phyloP scores from a whole-genome alignment of 1,140 invertebrate species.

The Drosophila pallidifrons region DNA sequence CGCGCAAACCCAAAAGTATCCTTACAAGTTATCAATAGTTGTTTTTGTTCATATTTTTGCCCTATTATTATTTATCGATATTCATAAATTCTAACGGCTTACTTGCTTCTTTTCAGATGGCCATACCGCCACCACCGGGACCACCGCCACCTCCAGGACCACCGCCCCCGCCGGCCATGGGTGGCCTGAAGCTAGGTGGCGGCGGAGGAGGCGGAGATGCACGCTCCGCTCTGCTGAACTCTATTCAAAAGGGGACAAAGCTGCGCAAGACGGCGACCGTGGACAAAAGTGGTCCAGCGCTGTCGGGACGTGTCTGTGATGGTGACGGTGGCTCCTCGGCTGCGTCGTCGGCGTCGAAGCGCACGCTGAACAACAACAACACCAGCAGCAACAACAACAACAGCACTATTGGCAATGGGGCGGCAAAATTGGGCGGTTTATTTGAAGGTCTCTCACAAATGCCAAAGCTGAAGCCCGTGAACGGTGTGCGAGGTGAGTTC shows the following conservation, averaged over 20 bases:
- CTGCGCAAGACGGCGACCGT: constrained; percentile 95
- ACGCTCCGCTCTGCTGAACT: constrained; percentile 90
- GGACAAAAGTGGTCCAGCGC: constrained; percentile 93
- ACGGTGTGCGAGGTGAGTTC: constrained; percentile 85
- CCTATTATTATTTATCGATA: not conserved
- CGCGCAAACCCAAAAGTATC: constrained; percentile 57
- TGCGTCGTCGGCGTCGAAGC: constrained; percentile 81
- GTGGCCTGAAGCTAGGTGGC: constrained; percentile 80
- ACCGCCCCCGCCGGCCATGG: constrained; percentile 86
- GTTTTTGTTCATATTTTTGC: not conserved
- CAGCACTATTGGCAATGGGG: constrained; percentile 84
- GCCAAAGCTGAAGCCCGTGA: constrained; percentile 93
- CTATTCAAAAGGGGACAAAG: constrained; percentile 92
- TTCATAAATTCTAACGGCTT: not conserved
- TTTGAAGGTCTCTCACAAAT: constrained; percentile 92
- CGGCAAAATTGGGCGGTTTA: constrained; percentile 89
- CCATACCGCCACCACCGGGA: constrained; percentile 87
- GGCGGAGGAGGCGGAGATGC: constrained; percentile 85
- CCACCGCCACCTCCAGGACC: constrained; percentile 88
- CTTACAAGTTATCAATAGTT: not conserved
- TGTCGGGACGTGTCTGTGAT: constrained; percentile 86
- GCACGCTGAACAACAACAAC: constrained; percentile 63
- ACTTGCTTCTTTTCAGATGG: constrained; percentile 77
- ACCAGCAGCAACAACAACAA: constrained; percentile 62
- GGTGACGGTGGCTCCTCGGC: constrained; percentile 47